A percentile compares a stretch with the other conserved stretches of the same genome.
phyloP scores from a whole-genome alignment of 2,113 vertebrate species.

The Phasianus colchicus region DNA sequence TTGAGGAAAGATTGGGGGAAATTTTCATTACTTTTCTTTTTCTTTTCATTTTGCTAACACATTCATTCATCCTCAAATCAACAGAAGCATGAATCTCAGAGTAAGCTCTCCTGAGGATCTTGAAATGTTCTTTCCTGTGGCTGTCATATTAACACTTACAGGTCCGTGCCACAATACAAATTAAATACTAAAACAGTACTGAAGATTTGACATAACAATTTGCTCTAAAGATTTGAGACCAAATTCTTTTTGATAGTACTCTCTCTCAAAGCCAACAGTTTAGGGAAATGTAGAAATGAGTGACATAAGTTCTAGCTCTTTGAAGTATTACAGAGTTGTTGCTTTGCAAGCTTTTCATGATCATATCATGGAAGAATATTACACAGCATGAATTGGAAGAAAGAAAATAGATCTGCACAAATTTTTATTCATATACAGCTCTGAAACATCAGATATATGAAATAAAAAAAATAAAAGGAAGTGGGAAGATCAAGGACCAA shows the following conservation, averaged over 20 bases:
- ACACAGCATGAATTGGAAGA: background rate
- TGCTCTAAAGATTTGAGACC: background rate
- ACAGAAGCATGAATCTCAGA: background rate
- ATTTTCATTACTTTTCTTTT: background rate
- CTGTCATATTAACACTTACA: background rate
- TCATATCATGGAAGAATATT: background rate
- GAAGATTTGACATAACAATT: no score
- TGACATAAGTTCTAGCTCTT: background rate
- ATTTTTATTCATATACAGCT: background rate
- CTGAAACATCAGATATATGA: background rate
- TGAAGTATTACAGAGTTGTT: background rate
- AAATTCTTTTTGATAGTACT: background rate
- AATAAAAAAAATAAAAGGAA: background rate
- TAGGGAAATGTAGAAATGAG: background rate
- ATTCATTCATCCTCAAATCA: background rate
- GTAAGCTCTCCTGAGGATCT: background rate
- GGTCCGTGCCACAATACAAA: background rate
- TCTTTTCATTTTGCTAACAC: background rate
- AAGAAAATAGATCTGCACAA: background rate
- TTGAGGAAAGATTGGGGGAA: background rate
- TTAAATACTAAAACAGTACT: background rate
- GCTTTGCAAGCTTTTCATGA: conserved; percentile 1
- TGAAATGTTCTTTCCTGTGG: background rate
- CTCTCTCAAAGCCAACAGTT: background rate
- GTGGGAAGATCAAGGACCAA: background rate